Conservation (phyloP, 2,888 invertebrate species). For the Exocentrus adspersus region DNA sequence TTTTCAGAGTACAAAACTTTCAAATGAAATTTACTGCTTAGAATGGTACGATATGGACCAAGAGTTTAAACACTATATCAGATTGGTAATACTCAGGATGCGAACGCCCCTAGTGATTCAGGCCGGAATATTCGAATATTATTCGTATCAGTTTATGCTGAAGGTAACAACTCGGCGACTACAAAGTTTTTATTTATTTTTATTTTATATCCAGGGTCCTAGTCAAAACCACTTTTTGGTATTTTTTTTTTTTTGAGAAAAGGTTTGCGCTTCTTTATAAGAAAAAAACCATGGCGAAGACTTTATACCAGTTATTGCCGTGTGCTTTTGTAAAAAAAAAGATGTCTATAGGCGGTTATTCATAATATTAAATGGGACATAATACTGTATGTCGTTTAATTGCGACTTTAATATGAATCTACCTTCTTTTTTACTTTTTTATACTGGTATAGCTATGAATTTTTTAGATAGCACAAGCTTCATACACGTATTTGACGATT, state of each 20-base stretch:
- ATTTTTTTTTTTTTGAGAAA: no score
- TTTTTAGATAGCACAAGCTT: slow-evolving; percentile 1
- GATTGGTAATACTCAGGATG: not conserved
- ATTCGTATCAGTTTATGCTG: not conserved
- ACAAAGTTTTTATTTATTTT: no score
- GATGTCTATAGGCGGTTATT: no score
- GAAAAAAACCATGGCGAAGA: no score
- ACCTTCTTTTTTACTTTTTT: not conserved
- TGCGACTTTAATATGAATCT: not conserved
- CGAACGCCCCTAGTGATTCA: not conserved
- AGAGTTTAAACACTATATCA: not conserved
- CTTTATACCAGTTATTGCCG: no score
- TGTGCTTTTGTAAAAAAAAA: no score
- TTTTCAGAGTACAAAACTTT: not conserved
- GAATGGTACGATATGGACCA: slow-evolving; percentile 1
- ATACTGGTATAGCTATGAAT: not conserved
- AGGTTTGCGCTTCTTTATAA: no score
- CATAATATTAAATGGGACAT: no score
- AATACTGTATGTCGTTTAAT: no score
- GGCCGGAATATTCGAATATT: not conserved
- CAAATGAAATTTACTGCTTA: not conserved
- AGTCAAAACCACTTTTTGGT: no score
- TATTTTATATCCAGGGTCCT: no score
- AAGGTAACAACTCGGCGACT: not conserved
- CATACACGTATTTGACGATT: not conserved